Evolutionary conservation across 23 tunicate genomes (phyloP), one percentile per base, ranked within the genome.

Genomic region (Phallusia fumigata): DNA sequence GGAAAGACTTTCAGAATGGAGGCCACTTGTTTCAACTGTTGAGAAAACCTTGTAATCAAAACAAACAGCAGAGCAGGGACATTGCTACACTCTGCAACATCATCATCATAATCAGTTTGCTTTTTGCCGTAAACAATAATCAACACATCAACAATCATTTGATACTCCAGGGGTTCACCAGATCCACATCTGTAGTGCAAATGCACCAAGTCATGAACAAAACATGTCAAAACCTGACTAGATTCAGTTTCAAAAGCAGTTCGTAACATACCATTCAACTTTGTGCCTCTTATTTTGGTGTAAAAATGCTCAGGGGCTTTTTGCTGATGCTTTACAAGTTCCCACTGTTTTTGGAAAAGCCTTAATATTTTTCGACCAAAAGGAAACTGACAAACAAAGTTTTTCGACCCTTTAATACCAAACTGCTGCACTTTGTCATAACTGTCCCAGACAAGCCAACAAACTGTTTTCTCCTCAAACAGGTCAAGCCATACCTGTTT

Each of bases 361-460:
- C 74, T 79, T 8, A 52, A 32, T 50, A 86, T 51, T 33, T 72
- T 74, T 52, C 90, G 53, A 53, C 84, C 80, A 51, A 86, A 86
- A 2, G 90, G 90, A 80, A 86, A 86, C n/a, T 80, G 64, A 35
- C 82, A 80, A n/a, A 40, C 19, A 75, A 73, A 83, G 28, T 31
- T 32, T 28, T 33, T 33, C 18, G 24, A 19, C 21, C 76, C 64
- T 50, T 36, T 81, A 10, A 90, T 76, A 19, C 33, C 80, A 76
- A 80, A 72, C 64, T 82, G 81, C n/a, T 75, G 80, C 31, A 51
- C 18, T 8, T 81, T 82, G 40, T 44, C 50, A 58, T 52, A 28
- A 81, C 0, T 72, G 79, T 76, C 31, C 75, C 84, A n/a, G 5
- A 33, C 0, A 13, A 51, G 52, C 0, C 73, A 40, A 52, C 80